Base-by-base conservation (phyloP, 2,888 invertebrate species). In the Lithophane ornitopus region DNA sequence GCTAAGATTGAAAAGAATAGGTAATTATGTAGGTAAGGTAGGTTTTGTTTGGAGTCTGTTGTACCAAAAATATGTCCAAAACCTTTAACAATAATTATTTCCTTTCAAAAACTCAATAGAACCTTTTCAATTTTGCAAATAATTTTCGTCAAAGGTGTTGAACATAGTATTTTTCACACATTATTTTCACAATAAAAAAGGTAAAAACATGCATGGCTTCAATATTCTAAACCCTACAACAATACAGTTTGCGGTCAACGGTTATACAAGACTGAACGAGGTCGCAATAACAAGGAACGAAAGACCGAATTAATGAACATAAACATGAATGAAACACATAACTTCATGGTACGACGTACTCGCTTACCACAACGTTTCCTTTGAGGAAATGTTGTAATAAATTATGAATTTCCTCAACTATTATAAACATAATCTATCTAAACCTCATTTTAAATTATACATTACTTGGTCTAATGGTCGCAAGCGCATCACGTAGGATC, bases 301-400 rank as follows among this genome's bases (percentile, higher is more conserved):
- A 62, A 54, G 56, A 76, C 46, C 70, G 58, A 78, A 68, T 82
- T 70, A 83, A 86, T 81, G 77, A 85, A 80, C 76, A 73, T 78
- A 73, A 76, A 71, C 52, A 70, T 87, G 85, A 86, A 87, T 83
- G 81, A 74, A 80, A 69, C 28, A 78, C 82, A 74, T 75, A 54
- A 76, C 73, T 67, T 59, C 39, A 66, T 69, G 67, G 70, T 59
- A 63, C 49, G 49, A 19, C 41, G 59, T 71, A 68, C 72, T 28
- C 63, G 63, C 79, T 86, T 71, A 81, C 87, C 80, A 39, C 86
- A 87, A 59, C 44, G 66, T 78, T 88, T 88, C 80, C 88, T 82
- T 22, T 1, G 41, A 85, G 88, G 82, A 87, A 88, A 84, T 75
- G 75, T 67, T 39, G 75, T 76, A 80, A 84, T 84, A 85, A 85